These are phyloP conservation scores for Dryoscopus gambensis DNA, from an alignment of 2,113 vertebrate genomes.

Conservation along the genomic window DNA sequence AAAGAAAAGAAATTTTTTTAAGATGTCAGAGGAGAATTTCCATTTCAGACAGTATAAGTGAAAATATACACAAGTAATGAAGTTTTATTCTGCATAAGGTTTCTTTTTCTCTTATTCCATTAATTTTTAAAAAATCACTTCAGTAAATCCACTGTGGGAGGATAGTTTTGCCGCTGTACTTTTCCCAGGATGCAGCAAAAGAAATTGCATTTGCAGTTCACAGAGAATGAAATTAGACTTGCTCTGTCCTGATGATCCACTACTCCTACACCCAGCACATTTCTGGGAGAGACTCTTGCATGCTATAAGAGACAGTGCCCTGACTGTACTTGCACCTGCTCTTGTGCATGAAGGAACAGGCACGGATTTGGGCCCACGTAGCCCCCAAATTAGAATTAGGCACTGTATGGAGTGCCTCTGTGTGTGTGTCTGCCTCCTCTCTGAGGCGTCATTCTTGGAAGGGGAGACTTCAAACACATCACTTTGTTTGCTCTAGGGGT, in stretches of 20 bases:
- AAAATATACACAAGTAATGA: not conserved
- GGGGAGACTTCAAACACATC: not conserved
- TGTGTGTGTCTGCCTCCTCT: not conserved
- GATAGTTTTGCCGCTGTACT: conserved; percentile 41
- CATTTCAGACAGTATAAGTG: not conserved
- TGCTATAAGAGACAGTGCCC: not conserved
- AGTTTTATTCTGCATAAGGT: not conserved
- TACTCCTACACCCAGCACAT: not conserved
- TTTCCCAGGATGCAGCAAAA: conserved; percentile 29
- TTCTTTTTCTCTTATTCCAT: conserved; percentile 16
- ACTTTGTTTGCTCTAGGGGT: not conserved
- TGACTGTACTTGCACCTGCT: not conserved
- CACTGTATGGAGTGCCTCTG: not conserved
- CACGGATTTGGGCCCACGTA: not conserved
- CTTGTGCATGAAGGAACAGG: not conserved
- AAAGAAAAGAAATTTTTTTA: not conserved
- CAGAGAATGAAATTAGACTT: conserved; percentile 49
- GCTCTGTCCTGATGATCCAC: conserved; percentile 3
- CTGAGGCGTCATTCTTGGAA: not conserved
- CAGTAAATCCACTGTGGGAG: conserved; percentile 18
- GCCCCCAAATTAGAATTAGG: not conserved
- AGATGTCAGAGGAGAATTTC: not conserved
- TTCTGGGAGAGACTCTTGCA: not conserved
- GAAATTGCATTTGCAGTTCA: conserved; percentile 46
- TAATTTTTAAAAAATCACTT: conserved; percentile 17